A percentile compares a stretch with the other conserved stretches of the same genome.
These are phyloP conservation scores for Dufourea novaeangliae DNA, from an alignment of 1,140 invertebrate species.

Conservation along the genomic window DNA sequence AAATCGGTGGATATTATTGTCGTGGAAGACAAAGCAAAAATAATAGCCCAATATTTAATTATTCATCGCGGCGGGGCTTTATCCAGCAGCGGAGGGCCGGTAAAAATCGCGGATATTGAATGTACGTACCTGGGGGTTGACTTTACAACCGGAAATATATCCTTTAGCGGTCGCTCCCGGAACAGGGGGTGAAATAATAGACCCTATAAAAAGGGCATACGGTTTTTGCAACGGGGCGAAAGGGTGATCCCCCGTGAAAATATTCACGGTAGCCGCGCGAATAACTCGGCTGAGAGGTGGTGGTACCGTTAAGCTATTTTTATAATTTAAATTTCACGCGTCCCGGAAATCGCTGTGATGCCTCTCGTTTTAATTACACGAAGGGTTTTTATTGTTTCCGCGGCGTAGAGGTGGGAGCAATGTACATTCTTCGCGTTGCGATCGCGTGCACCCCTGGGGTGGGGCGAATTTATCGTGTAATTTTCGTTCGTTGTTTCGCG, in stretches of 20 bases:
- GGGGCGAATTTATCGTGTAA: background rate
- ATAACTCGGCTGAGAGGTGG: too few species aligned
- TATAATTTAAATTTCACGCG: background rate
- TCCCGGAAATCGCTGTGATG: background rate
- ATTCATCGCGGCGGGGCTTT: background rate
- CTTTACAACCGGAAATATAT: background rate
- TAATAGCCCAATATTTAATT: constrained; percentile 36
- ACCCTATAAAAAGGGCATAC: too few species aligned
- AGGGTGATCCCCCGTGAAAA: too few species aligned
- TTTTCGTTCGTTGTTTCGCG: background rate
- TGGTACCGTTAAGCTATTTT: too few species aligned
- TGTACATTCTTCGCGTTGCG: background rate
- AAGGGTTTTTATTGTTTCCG: background rate
- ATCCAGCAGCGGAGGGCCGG: background rate
- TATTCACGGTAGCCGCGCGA: too few species aligned
- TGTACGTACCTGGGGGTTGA: background rate
- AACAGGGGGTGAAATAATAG: too few species aligned
- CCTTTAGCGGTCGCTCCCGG: too few species aligned
- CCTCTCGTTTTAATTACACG: background rate
- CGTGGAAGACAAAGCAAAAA: constrained; percentile 9
- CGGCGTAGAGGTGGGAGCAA: too few species aligned
- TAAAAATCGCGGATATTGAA: background rate
- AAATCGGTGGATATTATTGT: background rate
- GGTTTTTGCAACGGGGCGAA: too few species aligned
- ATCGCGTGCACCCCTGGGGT: background rate